Evolutionary conservation across 2,888 invertebrate genomes (phyloP), one percentile per base, ranked within the genome.

Genomic region (Trichogramma evanescens): DNA sequence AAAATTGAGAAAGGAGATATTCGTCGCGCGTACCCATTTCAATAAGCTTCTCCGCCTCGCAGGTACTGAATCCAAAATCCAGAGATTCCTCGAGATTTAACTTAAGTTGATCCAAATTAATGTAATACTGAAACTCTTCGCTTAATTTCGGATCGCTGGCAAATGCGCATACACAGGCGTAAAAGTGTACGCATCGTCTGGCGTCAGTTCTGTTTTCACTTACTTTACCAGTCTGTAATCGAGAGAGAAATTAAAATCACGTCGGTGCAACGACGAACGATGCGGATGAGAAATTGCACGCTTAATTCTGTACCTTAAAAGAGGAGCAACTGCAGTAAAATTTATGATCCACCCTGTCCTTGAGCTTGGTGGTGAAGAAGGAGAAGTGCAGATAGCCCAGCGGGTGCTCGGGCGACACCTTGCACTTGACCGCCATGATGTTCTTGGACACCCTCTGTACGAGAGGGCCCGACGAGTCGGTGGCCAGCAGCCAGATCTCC

Each of bases 351-450:
- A 78, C 72, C 68, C 75, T 74, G 59, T 81, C 79, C 66, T 78
- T 79, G 41, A 74, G 71, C 70, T 80, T 81, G n/a, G 78, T 77
- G 50, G 77, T 78, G 70, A 82, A 82, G 70, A 87, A 84, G 67
- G 82, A 82, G 71, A 87, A 85, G 74, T 89, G 88, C 44, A 89
- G 78, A 72, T 86, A 88, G 7, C 88, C 88, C 38, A 88, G 79
- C 1, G 88, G 87, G 72, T 87, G 85, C 65, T 85, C 85, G 0
- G 83, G 80, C 56, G 83, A 83, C 6, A 83, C 82, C 74, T 85
- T 84, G 71, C 88, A 88, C 71, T 85, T 86, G 2, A 88, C 87
- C 53, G 85, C 88, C 84, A 89, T 85, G 44, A 86, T 84, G 70
- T 83, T 83, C 72, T 86, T 86, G 0, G 87, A 86, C 40, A 89